These are phyloP conservation scores for Puffinus mauretanicus DNA, from an alignment of 2,113 vertebrate genomes.

Conservation along the genomic window DNA sequence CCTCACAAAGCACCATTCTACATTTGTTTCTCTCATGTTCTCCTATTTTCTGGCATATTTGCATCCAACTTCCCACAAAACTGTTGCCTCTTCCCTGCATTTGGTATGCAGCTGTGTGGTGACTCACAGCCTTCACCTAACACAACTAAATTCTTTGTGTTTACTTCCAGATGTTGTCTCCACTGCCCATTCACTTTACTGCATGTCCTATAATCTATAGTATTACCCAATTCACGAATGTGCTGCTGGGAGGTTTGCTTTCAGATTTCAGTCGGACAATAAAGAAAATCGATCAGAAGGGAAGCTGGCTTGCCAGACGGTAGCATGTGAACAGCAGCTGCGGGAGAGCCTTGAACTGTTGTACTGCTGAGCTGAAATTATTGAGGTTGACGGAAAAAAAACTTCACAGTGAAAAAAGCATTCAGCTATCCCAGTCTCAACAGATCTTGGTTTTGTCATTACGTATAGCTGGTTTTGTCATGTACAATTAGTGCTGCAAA, in stretches of 20 bases:
- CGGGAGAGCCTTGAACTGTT: neutral
- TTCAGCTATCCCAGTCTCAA: neutral
- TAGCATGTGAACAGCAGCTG: neutral
- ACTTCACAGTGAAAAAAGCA: neutral
- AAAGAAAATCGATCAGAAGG: slow-evolving; percentile 16
- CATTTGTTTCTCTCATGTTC: neutral
- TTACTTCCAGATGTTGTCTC: slow-evolving; percentile 27
- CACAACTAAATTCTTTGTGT: neutral
- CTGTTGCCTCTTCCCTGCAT: neutral
- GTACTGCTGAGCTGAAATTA: neutral
- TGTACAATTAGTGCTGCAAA: neutral
- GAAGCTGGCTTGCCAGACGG: neutral
- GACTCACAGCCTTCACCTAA: slow-evolving; percentile 5
- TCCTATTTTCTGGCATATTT: neutral
- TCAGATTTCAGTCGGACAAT: neutral
- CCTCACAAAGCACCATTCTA: neutral
- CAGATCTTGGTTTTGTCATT: neutral
- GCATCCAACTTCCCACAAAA: neutral
- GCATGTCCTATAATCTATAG: neutral
- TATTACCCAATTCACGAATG: neutral
- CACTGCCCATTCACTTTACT: neutral
- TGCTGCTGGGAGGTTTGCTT: neutral
- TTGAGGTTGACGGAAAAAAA: neutral
- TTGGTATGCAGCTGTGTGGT: neutral
- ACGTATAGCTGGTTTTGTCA: neutral